Evolutionary conservation across 2,888 invertebrate genomes (phyloP).

Genomic region (Myathropa florea): DNA sequence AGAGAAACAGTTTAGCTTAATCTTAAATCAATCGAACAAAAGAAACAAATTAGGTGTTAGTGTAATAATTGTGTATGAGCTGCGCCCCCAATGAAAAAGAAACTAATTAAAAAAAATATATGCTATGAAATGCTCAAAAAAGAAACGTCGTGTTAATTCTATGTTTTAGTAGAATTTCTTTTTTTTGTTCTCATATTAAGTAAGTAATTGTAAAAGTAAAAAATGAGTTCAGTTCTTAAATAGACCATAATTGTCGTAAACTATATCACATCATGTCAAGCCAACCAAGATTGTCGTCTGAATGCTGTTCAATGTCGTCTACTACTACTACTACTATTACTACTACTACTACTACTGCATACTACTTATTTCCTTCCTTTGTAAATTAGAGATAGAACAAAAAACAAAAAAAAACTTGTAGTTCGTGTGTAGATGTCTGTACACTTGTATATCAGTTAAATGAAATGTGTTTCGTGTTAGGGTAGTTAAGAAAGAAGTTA

Average conservation of each 20-base stretch:
- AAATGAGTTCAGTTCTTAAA: not conserved
- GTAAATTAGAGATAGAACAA: slow-evolving; percentile 5
- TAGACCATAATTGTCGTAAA: not conserved
- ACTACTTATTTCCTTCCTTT: slow-evolving; percentile 6
- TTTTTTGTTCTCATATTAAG: slow-evolving; percentile 25
- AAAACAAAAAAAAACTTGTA: slow-evolving; percentile 25
- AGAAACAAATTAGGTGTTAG: slow-evolving; percentile 52
- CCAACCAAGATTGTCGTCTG: slow-evolving; percentile 67
- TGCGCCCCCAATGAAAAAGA: not conserved
- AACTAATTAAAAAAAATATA: slow-evolving; percentile 4
- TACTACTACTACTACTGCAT: not conserved
- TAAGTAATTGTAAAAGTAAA: slow-evolving; percentile 16
- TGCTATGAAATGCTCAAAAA: slow-evolving; percentile 47
- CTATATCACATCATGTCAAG: slow-evolving; percentile 64
- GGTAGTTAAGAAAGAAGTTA: slow-evolving; percentile 45
- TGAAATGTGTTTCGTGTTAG: slow-evolving; percentile 12
- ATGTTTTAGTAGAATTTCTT: slow-evolving; percentile 68
- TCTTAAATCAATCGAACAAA: slow-evolving; percentile 59
- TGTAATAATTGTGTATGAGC: slow-evolving; percentile 30
- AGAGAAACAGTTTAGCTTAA: slow-evolving; percentile 52
- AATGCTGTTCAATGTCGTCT: slow-evolving; percentile 62
- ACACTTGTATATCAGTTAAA: slow-evolving; percentile 16
- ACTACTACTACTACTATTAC: slow-evolving; percentile 15
- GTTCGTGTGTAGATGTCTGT: slow-evolving; percentile 32
- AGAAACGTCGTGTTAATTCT: slow-evolving; percentile 48